Percentiles rank a stretch among this genome's conserved stretches.
These are phyloP conservation scores for Lochmaea crataegi DNA, from an alignment of 2,888 invertebrate genomes.

Conservation along the genomic window DNA sequence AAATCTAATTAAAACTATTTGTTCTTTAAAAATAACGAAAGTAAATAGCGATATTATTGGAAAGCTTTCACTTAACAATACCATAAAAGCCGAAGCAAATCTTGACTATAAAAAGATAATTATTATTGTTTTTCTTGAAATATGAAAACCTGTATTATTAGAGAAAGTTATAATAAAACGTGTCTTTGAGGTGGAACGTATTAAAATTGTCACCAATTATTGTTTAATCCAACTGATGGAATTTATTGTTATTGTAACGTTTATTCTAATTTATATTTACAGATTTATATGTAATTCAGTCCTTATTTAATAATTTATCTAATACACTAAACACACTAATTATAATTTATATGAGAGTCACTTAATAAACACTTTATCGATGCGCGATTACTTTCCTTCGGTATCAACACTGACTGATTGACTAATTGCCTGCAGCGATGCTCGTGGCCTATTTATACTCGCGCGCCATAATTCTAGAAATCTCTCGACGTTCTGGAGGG, in stretches of 20 bases:
- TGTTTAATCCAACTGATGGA: background rate
- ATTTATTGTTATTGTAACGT: background rate
- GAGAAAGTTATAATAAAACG: background rate
- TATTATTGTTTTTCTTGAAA: background rate
- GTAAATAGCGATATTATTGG: background rate
- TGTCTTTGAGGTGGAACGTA: background rate
- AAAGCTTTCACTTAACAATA: conserved; percentile 1
- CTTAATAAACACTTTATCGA: too few relatives aligned
- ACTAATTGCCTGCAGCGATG: too few relatives aligned
- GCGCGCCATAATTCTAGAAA: too few relatives aligned
- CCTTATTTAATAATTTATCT: too few relatives aligned
- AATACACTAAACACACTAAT: too few relatives aligned
- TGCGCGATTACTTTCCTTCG: too few relatives aligned
- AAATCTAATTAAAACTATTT: background rate
- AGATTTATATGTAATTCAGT: too few relatives aligned
- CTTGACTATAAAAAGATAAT: background rate
- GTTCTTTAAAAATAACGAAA: background rate
- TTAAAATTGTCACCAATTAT: background rate
- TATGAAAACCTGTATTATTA: background rate
- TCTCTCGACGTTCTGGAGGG: too few relatives aligned
- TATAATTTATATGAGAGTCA: too few relatives aligned
- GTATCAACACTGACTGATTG: too few relatives aligned
- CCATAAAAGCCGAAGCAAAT: background rate
- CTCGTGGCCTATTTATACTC: too few relatives aligned
- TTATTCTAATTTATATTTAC: too few relatives aligned